Base-by-base conservation (phyloP, 2,888 invertebrate species). In the Cheilosia pagana region DNA sequence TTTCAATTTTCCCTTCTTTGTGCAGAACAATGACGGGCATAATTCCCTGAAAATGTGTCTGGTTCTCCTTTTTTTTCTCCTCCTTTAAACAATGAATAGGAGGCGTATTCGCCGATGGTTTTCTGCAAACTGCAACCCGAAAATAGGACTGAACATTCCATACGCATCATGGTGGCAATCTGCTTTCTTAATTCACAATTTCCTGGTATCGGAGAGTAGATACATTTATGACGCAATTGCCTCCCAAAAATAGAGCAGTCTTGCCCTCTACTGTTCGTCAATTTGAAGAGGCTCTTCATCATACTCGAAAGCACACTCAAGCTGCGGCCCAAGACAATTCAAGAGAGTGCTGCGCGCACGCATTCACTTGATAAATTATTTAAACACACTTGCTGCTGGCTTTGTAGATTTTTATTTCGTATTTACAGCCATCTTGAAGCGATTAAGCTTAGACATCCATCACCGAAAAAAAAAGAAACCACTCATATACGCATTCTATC, bases 371-470 rank as follows among this genome's bases (percentile, higher is more conserved):
- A 85, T 85, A 79, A 67, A 85, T 85, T 67, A 76, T 71, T 85
- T 71, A 79, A 85, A 81, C 75, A 83, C 68, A 85, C 85, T 74
- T 50, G 52, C 67, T 48, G 23, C 10, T 39, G 16, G 39, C 62
- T 53, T 39, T 43, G 43, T 28, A 21, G 19, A 52, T 31, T 52
- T 16, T 12, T 8, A 12, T 50, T 57, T 28, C 43, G 57, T 43
- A n/a, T n/a, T n/a, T n/a, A 75, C 48, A 65, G 50, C 43, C 85
- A 85, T 81, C 78, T 85, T 75, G 85, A 81, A 81, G 81, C 85
- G 85, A 85, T 85, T 85, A 85, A 81, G 81, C 81, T 85, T 71
- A 85, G 81, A 81, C 79, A 76, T 85, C 81, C 55, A 76, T 81
- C 85, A 85, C 79, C 65, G 39, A 76, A 75, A 78, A 68, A 71